Percentiles rank a stretch among this genome's conserved stretches.
Conservation (phyloP, 92 coral and sea anemone species). For the Nematostella vectensis region DNA sequence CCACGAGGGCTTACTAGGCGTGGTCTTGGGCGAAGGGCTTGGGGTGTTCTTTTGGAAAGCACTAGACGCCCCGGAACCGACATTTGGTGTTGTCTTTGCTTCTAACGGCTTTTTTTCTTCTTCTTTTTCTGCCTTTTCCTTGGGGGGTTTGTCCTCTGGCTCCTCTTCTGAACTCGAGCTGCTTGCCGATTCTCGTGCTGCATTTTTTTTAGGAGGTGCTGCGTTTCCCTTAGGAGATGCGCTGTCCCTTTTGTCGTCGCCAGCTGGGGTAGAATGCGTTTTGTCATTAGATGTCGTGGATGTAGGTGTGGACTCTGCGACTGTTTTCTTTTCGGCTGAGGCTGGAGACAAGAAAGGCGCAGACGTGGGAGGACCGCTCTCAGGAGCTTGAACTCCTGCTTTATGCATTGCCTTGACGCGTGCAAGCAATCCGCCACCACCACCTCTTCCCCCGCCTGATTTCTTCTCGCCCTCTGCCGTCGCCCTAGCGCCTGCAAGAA, state of each 20-base stretch:
- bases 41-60: background rate
- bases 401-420: constrained; percentile 93
- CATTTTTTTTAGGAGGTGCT: constrained; percentile 4
- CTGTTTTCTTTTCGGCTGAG: constrained; percentile 48
- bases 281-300: constrained; percentile 4
- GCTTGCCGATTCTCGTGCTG: background rate
- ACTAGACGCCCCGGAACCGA: background rate
- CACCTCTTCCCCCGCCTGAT: constrained; percentile 30
- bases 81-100: too few relatives aligned
- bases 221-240: constrained; percentile 2
- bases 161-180: too few relatives aligned
- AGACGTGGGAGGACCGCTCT: constrained; percentile 58
- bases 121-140: too few relatives aligned
- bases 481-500: constrained; percentile 69
- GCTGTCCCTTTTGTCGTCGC: background rate
- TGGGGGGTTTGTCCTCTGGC: background rate
- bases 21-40: background rate
- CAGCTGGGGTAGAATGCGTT: background rate
- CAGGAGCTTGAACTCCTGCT: constrained; percentile 82
- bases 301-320: constrained; percentile 2
- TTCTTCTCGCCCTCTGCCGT: constrained; percentile 32
- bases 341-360: constrained; percentile 81
- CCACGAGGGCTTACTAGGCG: background rate
- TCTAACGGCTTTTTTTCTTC: too few relatives aligned
- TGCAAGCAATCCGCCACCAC: constrained; percentile 73